Percentiles rank a stretch among this genome's conserved stretches.
Evolutionary conservation across 2,113 vertebrate species (phyloP).

Genomic region (Atractosteus spatula): DNA sequence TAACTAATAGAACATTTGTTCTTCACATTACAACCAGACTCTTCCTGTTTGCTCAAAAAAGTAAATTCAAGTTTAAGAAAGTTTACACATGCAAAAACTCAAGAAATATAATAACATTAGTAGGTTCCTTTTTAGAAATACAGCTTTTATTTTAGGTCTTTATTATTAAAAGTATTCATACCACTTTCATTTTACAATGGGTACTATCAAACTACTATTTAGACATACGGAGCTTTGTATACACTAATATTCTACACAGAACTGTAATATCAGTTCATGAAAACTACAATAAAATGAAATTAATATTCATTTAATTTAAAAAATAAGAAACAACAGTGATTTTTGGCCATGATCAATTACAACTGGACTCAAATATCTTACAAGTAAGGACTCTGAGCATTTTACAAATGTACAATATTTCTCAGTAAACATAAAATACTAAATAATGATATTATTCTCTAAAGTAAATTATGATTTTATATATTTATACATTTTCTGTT

Average conservation of each 20-base stretch:
- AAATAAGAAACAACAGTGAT: conserved; percentile 77
- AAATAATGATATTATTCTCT: conserved; percentile 63
- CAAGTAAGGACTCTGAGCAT: conserved; percentile 74
- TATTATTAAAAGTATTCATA: conserved; percentile 30
- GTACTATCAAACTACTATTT: conserved; percentile 31
- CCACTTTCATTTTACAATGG: conserved; percentile 33
- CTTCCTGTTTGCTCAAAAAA: too few species aligned
- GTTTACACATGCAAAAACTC: not conserved
- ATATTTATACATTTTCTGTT: conserved; percentile 47
- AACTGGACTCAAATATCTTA: conserved; percentile 77
- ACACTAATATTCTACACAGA: conserved; percentile 26
- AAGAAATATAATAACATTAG: conserved; percentile 1
- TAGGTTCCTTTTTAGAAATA: conserved; percentile 21
- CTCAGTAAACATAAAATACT: conserved; percentile 70
- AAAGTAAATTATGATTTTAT: conserved; percentile 43
- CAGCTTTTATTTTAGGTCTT: conserved; percentile 17
- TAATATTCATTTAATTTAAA: conserved; percentile 81
- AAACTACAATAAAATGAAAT: conserved; percentile 66
- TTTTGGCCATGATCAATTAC: conserved; percentile 76
- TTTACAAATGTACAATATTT: conserved; percentile 82
- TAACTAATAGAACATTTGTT: too few species aligned
- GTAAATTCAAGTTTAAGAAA: too few species aligned
- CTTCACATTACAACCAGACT: too few species aligned
- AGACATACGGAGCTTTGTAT: conserved; percentile 25
- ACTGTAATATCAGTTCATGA: conserved; percentile 44